A percentile compares a stretch with the other conserved stretches of the same genome.
phyloP scores from a whole-genome alignment of 2,888 invertebrate genomes.

The Yponomeuta plumbellus region DNA sequence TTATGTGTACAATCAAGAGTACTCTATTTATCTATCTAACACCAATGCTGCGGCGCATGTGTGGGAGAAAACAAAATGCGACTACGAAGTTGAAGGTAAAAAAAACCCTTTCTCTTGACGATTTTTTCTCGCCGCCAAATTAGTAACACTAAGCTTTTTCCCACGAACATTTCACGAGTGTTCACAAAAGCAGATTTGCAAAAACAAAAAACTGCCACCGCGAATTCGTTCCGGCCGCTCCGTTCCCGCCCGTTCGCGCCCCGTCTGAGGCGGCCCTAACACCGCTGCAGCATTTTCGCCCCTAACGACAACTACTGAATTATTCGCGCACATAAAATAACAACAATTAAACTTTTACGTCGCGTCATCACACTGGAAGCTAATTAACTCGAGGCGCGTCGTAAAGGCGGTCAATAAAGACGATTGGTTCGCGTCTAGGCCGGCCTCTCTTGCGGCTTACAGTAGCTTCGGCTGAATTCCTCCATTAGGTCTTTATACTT shows the following conservation, averaged over 20 bases:
- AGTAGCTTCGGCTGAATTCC: background rate
- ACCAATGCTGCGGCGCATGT: too few species aligned
- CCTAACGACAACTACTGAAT: slow-evolving; percentile 23
- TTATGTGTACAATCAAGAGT: too few species aligned
- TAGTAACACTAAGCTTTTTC: too few species aligned
- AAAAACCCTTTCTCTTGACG: too few species aligned
- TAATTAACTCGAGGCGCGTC: slow-evolving; percentile 25
- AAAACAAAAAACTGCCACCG: background rate
- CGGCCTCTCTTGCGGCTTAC: background rate
- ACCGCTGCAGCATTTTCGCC: slow-evolving; percentile 18
- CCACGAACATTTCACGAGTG: too few species aligned
- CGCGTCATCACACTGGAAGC: slow-evolving; percentile 23
- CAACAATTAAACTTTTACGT: slow-evolving; percentile 31
- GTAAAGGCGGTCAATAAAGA: slow-evolving; percentile 44
- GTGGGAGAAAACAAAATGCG: too few species aligned
- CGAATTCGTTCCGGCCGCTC: background rate
- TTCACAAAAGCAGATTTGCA: background rate
- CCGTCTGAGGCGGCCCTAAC: background rate
- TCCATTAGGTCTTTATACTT: too few species aligned
- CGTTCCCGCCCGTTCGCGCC: background rate
- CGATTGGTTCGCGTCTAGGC: slow-evolving; percentile 35
- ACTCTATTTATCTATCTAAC: too few species aligned
- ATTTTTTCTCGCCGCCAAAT: too few species aligned
- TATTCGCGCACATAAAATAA: slow-evolving; percentile 25
- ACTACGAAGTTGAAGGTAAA: too few species aligned